Evolutionary conservation across 2,888 invertebrate genomes (phyloP).

Genomic region (Phengaris alcon): DNA sequence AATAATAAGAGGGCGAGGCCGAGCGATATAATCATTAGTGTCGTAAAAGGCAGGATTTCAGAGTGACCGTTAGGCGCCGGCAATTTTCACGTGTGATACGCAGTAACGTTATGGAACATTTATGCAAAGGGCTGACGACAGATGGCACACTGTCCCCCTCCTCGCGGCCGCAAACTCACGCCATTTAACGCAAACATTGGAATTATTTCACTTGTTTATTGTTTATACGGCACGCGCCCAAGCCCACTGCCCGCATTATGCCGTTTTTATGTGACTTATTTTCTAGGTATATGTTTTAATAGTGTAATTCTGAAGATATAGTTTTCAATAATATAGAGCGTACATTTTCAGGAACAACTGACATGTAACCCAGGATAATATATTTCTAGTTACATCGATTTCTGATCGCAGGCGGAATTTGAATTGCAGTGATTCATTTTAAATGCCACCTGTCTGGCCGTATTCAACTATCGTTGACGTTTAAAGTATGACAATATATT

Average conservation of each 20-base stretch:
- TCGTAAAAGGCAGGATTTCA: constrained; percentile 71
- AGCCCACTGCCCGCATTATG: background rate
- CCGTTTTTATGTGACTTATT: background rate
- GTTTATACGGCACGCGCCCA: constrained; percentile 44
- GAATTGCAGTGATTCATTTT: background rate
- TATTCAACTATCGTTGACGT: constrained; percentile 9
- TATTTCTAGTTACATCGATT: background rate
- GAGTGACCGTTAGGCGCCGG: constrained; percentile 65
- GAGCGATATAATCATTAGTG: constrained; percentile 73
- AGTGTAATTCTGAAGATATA: background rate
- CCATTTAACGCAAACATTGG: constrained; percentile 73
- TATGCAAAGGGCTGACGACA: background rate
- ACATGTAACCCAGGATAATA: background rate
- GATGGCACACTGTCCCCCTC: constrained; percentile 41
- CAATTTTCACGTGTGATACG: constrained; percentile 73
- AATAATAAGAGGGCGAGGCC: constrained; percentile 59
- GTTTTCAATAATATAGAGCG: background rate
- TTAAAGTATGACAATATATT: background rate
- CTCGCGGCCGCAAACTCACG: constrained; percentile 66
- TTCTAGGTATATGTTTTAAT: background rate
- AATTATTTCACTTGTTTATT: constrained; percentile 60
- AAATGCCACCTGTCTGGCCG: background rate
- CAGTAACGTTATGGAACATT: constrained; percentile 73
- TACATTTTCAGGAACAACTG: background rate
- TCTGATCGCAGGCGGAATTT: background rate